A percentile compares a stretch with the other conserved stretches of the same genome.
These are phyloP conservation scores for Mastomys natalensis DNA, from an alignment of 2,113 vertebrate genomes.

Conservation along the genomic window DNA sequence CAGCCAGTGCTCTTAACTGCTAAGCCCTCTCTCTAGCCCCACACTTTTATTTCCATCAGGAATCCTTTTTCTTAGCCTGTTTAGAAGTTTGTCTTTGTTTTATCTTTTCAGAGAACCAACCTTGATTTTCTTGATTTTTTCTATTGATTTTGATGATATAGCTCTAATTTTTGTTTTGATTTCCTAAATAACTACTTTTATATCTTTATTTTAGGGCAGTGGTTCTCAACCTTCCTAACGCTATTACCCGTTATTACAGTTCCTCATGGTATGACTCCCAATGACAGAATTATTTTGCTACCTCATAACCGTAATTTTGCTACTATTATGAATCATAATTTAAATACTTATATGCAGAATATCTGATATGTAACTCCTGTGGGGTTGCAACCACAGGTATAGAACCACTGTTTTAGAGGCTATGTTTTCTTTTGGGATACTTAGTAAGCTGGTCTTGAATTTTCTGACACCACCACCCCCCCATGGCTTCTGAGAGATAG, in stretches of 20 bases:
- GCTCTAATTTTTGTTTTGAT: neutral
- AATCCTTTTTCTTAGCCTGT: neutral
- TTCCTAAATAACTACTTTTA: neutral
- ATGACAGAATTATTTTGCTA: neutral
- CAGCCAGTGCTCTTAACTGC: neutral
- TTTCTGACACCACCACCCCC: too few species aligned
- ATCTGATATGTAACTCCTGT: neutral
- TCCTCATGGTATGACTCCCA: neutral
- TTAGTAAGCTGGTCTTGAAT: neutral
- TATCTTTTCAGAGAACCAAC: neutral
- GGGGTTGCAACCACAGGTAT: neutral
- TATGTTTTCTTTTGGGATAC: neutral
- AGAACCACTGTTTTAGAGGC: neutral
- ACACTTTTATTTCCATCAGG: neutral
- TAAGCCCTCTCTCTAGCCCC: neutral
- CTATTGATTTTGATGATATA: neutral
- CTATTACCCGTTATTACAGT: neutral
- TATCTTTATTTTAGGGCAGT: neutral
- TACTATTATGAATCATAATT: neutral
- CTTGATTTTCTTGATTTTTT: neutral
- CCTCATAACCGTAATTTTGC: neutral
- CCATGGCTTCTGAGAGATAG: neutral
- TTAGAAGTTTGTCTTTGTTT: neutral
- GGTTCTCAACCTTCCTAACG: neutral
- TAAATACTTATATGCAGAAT: neutral